Base-by-base conservation (phyloP, 2,888 invertebrate genomes). In the Yponomeuta plumbellus region DNA sequence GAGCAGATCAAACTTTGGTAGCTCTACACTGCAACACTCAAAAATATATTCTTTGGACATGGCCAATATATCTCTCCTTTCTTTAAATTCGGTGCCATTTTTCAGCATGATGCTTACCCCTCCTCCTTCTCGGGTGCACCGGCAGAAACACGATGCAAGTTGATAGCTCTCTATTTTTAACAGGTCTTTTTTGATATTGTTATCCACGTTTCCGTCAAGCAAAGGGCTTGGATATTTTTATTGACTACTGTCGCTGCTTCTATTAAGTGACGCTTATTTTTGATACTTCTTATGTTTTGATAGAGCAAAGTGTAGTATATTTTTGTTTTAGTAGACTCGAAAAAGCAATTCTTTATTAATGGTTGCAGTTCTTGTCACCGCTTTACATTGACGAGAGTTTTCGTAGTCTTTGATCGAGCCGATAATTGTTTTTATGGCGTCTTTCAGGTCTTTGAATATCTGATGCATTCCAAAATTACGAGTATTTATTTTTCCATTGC, bases 21-120 rank as follows among this genome's bases (percentile, higher is more conserved):
- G 56, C 26, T 67, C 66, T 3, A 70, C 64, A 17, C 70, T 70
- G 67, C 70, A 67, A 8, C 68, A 44, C 67, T 73, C 73, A 59
- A 71, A 65, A 11, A 71, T 65, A 39, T 66, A 69, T 64, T 73
- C 72, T n/a, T 70, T 34, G 10, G 70, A 68, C 61, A 69, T 17
- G 22, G 26, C 65, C 21, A 21, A n/a, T 40, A 72, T 68, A 66
- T 71, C 69, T 11, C 26, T 23, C 58, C 67, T 39, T 21, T 70
- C 68, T 11, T 8, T 22, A 63, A 44, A 70, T 34, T 71, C 66
- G 13, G 70, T 22, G 11, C 61, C 39, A 17, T 69, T 61, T 57
- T 67, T 66, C 1, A 70, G 1, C 2, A 70, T 2, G 20, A 71
- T 70, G 56, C 70, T 69, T 10, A 70, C 70, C 2, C 71, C 73